These are phyloP conservation scores for Heliconius congener DNA, from an alignment of 1,140 invertebrate genomes.

Conservation along the genomic window DNA sequence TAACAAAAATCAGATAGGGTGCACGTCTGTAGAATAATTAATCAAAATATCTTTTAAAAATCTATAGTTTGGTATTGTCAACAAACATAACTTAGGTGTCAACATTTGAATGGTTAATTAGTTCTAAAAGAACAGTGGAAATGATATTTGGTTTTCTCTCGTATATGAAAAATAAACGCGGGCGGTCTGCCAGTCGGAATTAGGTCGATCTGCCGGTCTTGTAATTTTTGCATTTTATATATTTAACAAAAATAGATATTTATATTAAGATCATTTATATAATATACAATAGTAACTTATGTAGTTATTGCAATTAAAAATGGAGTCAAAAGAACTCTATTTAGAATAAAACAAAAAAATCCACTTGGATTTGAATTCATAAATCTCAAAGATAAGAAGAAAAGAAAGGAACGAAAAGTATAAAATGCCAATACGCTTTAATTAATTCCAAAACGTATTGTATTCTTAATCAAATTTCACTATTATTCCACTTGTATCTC, in stretches of 20 bases:
- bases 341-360: no score
- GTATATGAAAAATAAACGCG: conserved; percentile 48
- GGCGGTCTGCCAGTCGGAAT: conserved; percentile 50
- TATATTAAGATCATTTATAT: no score
- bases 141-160: conserved; percentile 42
- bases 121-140: conserved; percentile 34
- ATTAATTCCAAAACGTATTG: conserved; percentile 21
- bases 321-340: no score
- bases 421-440: not conserved
- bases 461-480: conserved; percentile 33
- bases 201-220: conserved; percentile 38
- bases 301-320: no score
- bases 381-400: not conserved
- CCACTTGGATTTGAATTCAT: not conserved
- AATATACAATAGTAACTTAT: no score
- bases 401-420: not conserved
- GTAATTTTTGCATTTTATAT: conserved; percentile 26
- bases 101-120: conserved; percentile 40
- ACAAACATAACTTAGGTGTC: conserved; percentile 20
- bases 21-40: not conserved
- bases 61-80: not conserved
- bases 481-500: conserved; percentile 33
- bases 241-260: not conserved
- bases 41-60: not conserved
- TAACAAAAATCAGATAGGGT: not conserved